A percentile compares a stretch with the other conserved stretches of the same genome.
phyloP scores from a whole-genome alignment of 2,888 invertebrate genomes.

The Nasonia oneida region DNA sequence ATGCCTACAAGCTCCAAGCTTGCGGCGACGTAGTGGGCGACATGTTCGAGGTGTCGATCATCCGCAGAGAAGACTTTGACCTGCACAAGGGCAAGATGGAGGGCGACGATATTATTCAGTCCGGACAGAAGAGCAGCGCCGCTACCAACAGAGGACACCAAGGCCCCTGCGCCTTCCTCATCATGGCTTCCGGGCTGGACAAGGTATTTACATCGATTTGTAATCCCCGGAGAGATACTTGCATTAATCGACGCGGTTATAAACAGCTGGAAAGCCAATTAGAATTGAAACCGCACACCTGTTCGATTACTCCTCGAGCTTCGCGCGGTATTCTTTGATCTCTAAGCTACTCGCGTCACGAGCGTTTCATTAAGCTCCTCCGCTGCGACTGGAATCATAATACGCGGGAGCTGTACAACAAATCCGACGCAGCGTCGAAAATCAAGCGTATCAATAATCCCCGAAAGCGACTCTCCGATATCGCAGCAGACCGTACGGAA shows the following conservation, averaged over 20 bases:
- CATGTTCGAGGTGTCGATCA: constrained; percentile 89
- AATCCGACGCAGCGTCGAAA: not conserved
- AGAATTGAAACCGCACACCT: constrained; percentile 3
- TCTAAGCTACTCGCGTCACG: not conserved
- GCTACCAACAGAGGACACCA: constrained; percentile 89
- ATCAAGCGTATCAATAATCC: not conserved
- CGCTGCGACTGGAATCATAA: not conserved
- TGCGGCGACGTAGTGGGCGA: constrained; percentile 88
- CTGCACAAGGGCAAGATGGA: constrained; percentile 85
- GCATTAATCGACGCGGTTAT: not conserved
- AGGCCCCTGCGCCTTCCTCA: constrained; percentile 92
- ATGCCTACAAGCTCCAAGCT: constrained; percentile 83
- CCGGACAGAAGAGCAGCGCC: constrained; percentile 82
- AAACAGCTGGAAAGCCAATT: constrained; percentile 39
- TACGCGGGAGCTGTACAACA: not conserved
- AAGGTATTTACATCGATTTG: constrained; percentile 79
- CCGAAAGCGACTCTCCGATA: not conserved
- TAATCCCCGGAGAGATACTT: not conserved
- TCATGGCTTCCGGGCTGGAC: constrained; percentile 90
- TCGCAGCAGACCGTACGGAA: not conserved
- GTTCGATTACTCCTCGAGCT: not conserved
- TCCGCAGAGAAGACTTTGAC: constrained; percentile 88
- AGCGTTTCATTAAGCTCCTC: not conserved
- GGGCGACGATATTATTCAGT: constrained; percentile 92
- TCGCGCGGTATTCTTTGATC: not conserved